Conservation (phyloP, 1,140 invertebrate genomes). For the Platyscapa corneri region DNA sequence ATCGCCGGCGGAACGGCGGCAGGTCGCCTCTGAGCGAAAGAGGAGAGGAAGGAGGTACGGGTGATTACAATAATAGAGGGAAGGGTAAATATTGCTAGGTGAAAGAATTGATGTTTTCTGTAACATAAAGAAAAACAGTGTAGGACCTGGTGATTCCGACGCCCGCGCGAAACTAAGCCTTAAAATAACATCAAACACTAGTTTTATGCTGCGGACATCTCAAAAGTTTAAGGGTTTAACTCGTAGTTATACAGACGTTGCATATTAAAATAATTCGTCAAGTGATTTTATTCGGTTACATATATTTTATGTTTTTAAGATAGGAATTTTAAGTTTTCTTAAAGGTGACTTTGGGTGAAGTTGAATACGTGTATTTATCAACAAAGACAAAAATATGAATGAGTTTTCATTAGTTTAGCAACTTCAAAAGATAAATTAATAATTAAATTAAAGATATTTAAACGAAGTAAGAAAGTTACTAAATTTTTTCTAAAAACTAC, state of each 20-base stretch:
- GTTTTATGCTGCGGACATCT: background rate
- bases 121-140: background rate
- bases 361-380: background rate
- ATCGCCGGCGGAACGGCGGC: conserved; percentile 45
- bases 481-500: background rate
- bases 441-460: background rate
- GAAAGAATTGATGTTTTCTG: conserved; percentile 19
- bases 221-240: background rate
- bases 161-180: conserved; percentile 7
- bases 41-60: background rate
- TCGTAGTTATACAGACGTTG: background rate
- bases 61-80: background rate
- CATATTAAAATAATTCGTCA: background rate
- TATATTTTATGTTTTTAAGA: background rate
- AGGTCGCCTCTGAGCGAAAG: conserved; percentile 20
- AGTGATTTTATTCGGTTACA: background rate
- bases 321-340: background rate
- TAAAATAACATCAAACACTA: background rate
- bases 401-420: background rate
- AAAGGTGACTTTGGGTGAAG: background rate
- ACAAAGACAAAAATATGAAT: background rate
- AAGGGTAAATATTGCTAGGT: conserved; percentile 4
- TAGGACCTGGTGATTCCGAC: conserved; percentile 53
- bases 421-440: background rate
- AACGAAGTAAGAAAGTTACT: too few species aligned